Conservation (phyloP, 1,140 invertebrate species). For the Papilio polyxenes region DNA sequence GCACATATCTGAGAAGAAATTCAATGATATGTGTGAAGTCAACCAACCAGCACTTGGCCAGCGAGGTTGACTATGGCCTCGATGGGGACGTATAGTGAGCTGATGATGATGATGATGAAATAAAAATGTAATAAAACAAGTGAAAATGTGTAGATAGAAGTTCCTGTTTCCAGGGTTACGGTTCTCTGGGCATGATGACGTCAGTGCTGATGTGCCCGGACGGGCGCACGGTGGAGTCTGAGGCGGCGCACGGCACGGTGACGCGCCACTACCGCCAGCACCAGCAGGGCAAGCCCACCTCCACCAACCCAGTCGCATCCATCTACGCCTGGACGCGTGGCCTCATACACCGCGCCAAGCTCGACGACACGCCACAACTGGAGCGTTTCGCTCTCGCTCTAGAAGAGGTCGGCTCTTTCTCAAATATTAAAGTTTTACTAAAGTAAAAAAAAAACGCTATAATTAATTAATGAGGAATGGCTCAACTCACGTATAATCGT, state of each 20-base stretch:
- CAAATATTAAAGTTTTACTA: no score
- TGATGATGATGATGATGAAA: no score
- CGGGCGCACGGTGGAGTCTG: constrained; percentile 94
- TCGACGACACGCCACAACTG: constrained; percentile 89
- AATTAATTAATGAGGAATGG: no score
- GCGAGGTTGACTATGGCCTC: no score
- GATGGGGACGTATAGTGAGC: no score
- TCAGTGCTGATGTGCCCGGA: constrained; percentile 95
- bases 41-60: no score
- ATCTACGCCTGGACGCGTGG: constrained; percentile 96
- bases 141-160: not conserved
- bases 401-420: constrained; percentile 71
- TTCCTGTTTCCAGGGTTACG: constrained; percentile 85
- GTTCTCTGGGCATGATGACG: constrained; percentile 95
- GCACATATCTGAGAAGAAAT: no score
- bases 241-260: constrained; percentile 96
- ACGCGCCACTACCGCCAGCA: constrained; percentile 93
- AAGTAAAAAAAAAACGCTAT: no score
- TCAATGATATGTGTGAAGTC: no score
- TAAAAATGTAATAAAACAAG: no score
- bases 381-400: constrained; percentile 80
- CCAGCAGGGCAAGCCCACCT: constrained; percentile 91
- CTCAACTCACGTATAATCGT: no score
- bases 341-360: constrained; percentile 89
- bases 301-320: constrained; percentile 94